Evolutionary conservation across 2,113 vertebrate genomes (phyloP), one percentile per base, ranked within the genome.

Genomic region (Syngnathus scovelli): DNA sequence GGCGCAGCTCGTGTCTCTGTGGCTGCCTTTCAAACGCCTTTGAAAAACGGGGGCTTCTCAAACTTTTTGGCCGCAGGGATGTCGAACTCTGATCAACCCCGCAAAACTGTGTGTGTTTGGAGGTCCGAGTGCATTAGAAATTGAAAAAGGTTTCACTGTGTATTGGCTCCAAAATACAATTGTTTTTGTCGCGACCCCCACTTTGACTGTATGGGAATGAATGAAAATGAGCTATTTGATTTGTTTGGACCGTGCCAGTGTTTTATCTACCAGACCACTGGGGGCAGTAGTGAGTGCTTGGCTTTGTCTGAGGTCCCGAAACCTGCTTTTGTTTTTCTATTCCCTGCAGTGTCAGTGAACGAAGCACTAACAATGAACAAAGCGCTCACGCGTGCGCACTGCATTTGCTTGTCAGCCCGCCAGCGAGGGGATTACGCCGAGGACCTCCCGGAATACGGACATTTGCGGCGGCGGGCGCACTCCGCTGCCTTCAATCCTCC

Each of bases 371-470:
- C 38, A 16, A 23, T 2, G n/a, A 44, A 27, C 4, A 62, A 44
- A 61, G 60, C n/a, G 38, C 11, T 19, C 12, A 19, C 21, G 62
- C 44, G 7, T 69, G 61, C 48, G 61, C 56, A 46, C 19, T 39
- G 49, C 7, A 65, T 69, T 81, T 76, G 74, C 43, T 71, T 77
- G 77, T 82, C 79, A 69, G 77, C 52, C 36, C 37, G 70, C 68
- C 68, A 81, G 79, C 65, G 64, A 64, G 68, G 66, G 86, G 83
- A 89, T 88, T 87, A 87, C 72, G 78, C 70, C 60, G 54, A 82
- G 71, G 69, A 71, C 83, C 83, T 75, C 81, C 78, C 72, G 78
- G 79, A 80, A 77, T 85, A 88, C 86, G 82, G 83, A 76, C 80
- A 83, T 81, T 88, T 87, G 79, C 69, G 82, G 79, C 27, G 27